A percentile compares a stretch with the other conserved stretches of the same genome.
Evolutionary conservation across 1,140 invertebrate species (phyloP).

Genomic region (Microplitis demolitor): DNA sequence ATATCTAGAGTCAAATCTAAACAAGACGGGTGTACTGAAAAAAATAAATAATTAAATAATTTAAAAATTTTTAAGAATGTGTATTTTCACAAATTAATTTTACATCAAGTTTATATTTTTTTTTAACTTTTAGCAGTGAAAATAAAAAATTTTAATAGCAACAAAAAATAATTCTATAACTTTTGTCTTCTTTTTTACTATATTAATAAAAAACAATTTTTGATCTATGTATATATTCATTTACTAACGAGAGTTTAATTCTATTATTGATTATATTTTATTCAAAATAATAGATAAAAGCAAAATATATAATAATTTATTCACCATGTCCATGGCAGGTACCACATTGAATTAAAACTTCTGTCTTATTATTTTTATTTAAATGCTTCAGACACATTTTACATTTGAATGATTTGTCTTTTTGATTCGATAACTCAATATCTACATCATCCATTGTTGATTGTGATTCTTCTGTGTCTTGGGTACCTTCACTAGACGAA

Average conservation of each 20-base stretch:
- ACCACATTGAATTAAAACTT: slow-evolving; percentile 72
- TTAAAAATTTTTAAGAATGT: too few relatives aligned
- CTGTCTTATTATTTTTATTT: slow-evolving; percentile 56
- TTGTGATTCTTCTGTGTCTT: slow-evolving; percentile 60
- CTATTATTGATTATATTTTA: too few relatives aligned
- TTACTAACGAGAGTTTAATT: too few relatives aligned
- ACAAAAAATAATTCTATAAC: too few relatives aligned
- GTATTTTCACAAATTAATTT: too few relatives aligned
- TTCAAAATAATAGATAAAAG: too few relatives aligned
- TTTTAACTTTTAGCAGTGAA: too few relatives aligned
- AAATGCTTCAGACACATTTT: slow-evolving; percentile 58
- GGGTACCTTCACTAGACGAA: slow-evolving; percentile 60
- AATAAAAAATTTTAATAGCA: too few relatives aligned
- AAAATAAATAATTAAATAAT: slow-evolving; percentile 24
- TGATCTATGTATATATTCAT: too few relatives aligned
- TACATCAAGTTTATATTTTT: too few relatives aligned
- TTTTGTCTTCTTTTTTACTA: background rate
- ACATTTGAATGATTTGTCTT: slow-evolving; percentile 52
- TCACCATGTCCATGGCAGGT: slow-evolving; percentile 75
- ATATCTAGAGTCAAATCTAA: slow-evolving; percentile 83
- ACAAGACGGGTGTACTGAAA: slow-evolving; percentile 78
- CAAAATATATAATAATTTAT: slow-evolving; percentile 33
- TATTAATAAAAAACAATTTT: background rate
- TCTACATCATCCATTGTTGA: slow-evolving; percentile 60
- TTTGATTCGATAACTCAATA: slow-evolving; percentile 47